phyloP scores from a whole-genome alignment of 2,113 vertebrate genomes.

The Aspiorhynchus laticeps region DNA sequence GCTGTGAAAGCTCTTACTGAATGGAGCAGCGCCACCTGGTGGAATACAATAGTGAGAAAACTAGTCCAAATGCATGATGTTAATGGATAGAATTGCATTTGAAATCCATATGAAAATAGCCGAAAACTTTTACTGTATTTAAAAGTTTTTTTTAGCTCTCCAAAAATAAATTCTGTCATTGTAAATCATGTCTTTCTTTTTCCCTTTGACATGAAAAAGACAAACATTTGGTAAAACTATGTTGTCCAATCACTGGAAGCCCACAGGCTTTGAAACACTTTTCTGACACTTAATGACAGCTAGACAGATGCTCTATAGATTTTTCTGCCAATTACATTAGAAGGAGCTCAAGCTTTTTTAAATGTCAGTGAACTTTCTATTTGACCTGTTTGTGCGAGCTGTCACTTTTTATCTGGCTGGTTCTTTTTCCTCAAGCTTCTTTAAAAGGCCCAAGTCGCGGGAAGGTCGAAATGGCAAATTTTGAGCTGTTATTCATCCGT shows the following conservation, averaged over 20 bases:
- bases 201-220: background rate
- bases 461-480: background rate
- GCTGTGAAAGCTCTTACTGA: background rate
- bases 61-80: background rate
- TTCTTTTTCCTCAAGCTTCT: constrained; percentile 1
- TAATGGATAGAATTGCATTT: background rate
- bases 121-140: background rate
- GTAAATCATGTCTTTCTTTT: background rate
- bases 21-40: background rate
- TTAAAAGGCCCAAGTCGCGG: constrained; percentile 12
- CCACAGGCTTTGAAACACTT: background rate
- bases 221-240: background rate
- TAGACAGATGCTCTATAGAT: background rate
- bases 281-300: background rate
- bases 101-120: background rate
- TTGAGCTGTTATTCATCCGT: background rate
- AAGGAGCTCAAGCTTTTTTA: constrained; percentile 12
- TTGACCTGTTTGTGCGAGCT: constrained; percentile 26
- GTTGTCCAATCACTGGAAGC: background rate
- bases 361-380: constrained; percentile 41
- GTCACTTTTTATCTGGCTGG: constrained; percentile 37
- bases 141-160: background rate
- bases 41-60: background rate
- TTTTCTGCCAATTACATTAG: constrained; percentile 17
- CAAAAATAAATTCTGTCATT: background rate